Evolutionary conservation across 2,797 vertebrate genomes (phyloP), one percentile per base, ranked within the genome.

Genomic region (Cossypha niveicapilla): DNA sequence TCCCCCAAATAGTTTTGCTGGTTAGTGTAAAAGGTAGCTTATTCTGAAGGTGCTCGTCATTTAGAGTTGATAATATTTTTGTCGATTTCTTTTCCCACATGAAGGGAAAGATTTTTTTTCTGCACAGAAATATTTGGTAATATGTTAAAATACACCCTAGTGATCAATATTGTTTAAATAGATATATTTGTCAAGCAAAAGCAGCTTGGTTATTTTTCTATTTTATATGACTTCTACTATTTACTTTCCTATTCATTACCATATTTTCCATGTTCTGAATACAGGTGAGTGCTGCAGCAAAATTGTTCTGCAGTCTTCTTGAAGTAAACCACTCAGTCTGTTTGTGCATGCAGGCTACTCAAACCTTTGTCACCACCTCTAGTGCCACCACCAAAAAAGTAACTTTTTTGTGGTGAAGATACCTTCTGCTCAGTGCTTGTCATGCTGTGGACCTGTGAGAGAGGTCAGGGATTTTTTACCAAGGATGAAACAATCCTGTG

Each of bases 331-430:
- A 1, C 3, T 72, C 27, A 32, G 15, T 83, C 34, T 37, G 10
- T 51, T 23, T 30, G 25, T 76, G 11, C 5, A 4, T 27, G 28
- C 0, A 0, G 23, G 56, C n/a, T 79, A 8, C 56, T 86, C 5
- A 68, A 66, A 66, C 60, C 8, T 30, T 8, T 25, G 21, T 45
- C 10, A 11, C n/a, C 24, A 37, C 6, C 11, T 42, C 4, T 0
- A 0, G 8, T 53, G 21, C 34, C 16, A 25, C 2, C 7, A 57
- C 27, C 30, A 35, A 57, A 70, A 60, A 53, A 50, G 60, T 21
- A 37, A 11, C 18, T 70, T 0, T 0, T 18, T 45, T 76, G 27
- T 68, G 25, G 9, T 53, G 32, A 83, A 47, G 42, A 57, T 17
- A 28, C 9, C 13, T 86, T 72, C 37, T 76, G 18, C 39, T 73